Evolutionary conservation across 2,113 vertebrate species (phyloP).

Genomic region (Scartelaos histophorus): DNA sequence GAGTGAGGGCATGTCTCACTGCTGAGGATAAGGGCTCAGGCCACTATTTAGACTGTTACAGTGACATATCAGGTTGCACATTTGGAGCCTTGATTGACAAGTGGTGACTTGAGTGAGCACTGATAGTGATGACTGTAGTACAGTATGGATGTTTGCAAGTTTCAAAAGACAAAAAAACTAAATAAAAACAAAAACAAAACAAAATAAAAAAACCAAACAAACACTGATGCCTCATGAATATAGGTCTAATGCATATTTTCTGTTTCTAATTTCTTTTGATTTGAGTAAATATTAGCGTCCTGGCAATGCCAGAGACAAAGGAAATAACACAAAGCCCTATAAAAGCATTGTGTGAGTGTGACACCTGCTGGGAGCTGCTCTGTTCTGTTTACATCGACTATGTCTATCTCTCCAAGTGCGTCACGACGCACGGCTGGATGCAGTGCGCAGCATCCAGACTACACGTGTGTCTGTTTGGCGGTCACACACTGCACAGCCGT

Average conservation of each 20-base stretch:
- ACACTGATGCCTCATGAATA: neutral
- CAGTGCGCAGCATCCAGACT: slow-evolving; percentile 54
- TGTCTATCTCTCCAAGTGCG: slow-evolving; percentile 54
- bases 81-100: slow-evolving; percentile 77
- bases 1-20: slow-evolving; percentile 70
- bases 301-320: slow-evolving; percentile 10
- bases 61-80: slow-evolving; percentile 76
- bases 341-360: slow-evolving; percentile 59
- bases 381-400: slow-evolving; percentile 57
- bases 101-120: slow-evolving; percentile 42
- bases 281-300: neutral
- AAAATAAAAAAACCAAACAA: slow-evolving; percentile 16
- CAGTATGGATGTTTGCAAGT: slow-evolving; percentile 14
- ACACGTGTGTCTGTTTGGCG: slow-evolving; percentile 63
- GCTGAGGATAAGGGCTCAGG: slow-evolving; percentile 66
- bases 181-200: neutral
- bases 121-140: slow-evolving; percentile 52
- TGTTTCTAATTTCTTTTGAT: no score
- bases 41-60: slow-evolving; percentile 64
- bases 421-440: slow-evolving; percentile 59
- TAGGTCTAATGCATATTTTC: slow-evolving; percentile 1
- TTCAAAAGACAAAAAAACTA: slow-evolving; percentile 26
- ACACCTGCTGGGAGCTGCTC: slow-evolving; percentile 70
- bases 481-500: slow-evolving; percentile 52
- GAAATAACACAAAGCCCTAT: slow-evolving; percentile 6